Evolutionary conservation across 2,113 vertebrate genomes (phyloP), one percentile per base, ranked within the genome.

Genomic region (Cranoglanis bouderius): DNA sequence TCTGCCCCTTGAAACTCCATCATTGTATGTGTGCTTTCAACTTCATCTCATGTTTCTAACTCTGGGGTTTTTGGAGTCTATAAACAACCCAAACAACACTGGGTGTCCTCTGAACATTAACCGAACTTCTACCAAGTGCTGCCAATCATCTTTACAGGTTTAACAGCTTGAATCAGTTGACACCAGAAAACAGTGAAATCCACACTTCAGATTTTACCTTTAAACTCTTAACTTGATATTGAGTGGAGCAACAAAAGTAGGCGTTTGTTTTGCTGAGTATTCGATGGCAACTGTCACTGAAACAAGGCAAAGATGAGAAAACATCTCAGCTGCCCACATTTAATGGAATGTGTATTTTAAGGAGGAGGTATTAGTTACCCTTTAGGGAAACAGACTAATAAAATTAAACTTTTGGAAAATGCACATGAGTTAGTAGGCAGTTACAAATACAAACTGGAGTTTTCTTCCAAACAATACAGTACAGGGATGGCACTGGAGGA

Each of bases 11-110:
- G 85, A 82, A 88, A 80, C 63, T 67, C 49, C 78, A 55, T 88
- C 57, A 85, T 55, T 88, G 38, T 82, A 38, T 61, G 38, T 51
- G 61, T 80, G 12, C 35, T 53, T 55, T 78, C 51, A 88, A 29
- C 51, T 46, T 85, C 16, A 84, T 74, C 46, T 90, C 85, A 87
- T 55, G 63, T 90, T 90, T 85, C 65, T 88, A 81, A 88, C 83
- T 70, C 61, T 88, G 43, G 53, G 84, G 74, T 40, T 88, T 77
- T 72, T 72, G 21, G 43, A 72, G 49, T 65, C 86, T 43, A 38
- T 59, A 88, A 74, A 82, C 77, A 57, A 59, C 29, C 12, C 75
- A 53, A 55, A 84, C 82, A 82, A 63, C 65, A 57, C 61, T 70
- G 26, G 3, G 40, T 29, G 49, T 57, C 70, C 53, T 77, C 51